Base-by-base conservation (phyloP, 2,797 vertebrate genomes). In the Nothura maculosa region DNA sequence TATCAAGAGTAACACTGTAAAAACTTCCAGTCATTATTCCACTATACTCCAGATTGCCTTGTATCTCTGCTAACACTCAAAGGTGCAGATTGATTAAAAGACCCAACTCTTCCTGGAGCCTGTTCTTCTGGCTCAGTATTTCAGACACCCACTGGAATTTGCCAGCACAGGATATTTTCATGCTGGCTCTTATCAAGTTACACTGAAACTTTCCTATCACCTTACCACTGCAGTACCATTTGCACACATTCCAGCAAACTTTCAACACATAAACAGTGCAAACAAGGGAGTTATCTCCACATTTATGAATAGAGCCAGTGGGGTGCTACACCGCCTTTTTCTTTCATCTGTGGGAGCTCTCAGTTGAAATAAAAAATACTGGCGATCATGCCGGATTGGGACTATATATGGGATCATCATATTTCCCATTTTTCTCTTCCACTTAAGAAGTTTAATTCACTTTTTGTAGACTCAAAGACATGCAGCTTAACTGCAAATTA, bases 211-310 rank as follows among this genome's bases (percentile, higher is more conserved):
- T 85, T 70, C 89, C 48, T 96, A 93, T 96, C 92, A 34, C 92
- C 87, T 97, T 90, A 80, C 86, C 62, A 32, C 80, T 60, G 64
- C 93, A 94, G 92, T 79, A 73, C 48, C 52, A 15, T 91, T 91
- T 96, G 91, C 90, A 87, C 68, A 64, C 90, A 93, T 97, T 96
- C 95, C 93, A 96, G 93, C 84, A 96, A 95, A 93, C 95, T 97
- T 93, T 92, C 91, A 96, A 80, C 88, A 85, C 75, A 27, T 3
- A 54, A 89, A 42, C 47, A 67, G 79, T 84, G 88, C 67, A 90
- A 90, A 92, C 0, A 3, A 93, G 61, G 60, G 16, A 81, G 43
- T 0, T 87, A 90, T 70, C 14, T 7, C 77, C 64, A 74, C 80
- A 54, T 61, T 34, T 75, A 42, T 62, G 77, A 64, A 87, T 27